phyloP scores from a whole-genome alignment of 2,797 vertebrate genomes.

The Darevskia nairensis region DNA sequence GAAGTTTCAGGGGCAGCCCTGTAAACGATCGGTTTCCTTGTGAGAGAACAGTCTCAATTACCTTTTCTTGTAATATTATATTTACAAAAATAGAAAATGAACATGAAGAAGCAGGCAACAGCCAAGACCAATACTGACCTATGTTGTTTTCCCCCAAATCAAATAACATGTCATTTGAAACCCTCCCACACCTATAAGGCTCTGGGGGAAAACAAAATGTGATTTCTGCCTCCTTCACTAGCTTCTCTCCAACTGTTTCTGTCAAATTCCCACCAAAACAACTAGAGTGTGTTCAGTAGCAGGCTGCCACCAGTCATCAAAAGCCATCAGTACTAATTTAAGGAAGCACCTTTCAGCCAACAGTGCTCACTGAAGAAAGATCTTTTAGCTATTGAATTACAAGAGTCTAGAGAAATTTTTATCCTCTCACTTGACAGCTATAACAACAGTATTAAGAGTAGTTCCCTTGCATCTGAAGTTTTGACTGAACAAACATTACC shows the following conservation, averaged over 20 bases:
- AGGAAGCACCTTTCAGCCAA: neutral
- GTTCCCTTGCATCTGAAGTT: conserved; percentile 7
- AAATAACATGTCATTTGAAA: neutral
- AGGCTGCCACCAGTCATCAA: neutral
- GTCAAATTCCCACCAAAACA: neutral
- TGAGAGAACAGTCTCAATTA: neutral
- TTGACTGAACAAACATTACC: neutral
- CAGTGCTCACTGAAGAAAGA: neutral
- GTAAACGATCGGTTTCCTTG: neutral
- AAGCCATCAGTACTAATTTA: neutral
- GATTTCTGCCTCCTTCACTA: neutral
- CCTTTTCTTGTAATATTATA: neutral
- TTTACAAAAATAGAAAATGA: neutral
- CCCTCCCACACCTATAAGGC: neutral
- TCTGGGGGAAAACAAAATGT: neutral
- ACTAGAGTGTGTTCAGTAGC: neutral
- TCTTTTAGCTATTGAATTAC: neutral
- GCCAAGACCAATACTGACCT: no score
- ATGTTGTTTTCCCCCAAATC: no score
- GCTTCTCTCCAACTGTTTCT: neutral
- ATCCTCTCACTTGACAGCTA: neutral
- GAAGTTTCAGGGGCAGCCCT: neutral
- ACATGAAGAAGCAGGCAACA: neutral
- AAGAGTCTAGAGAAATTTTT: neutral
- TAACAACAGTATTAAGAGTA: neutral